phyloP scores from a whole-genome alignment of 2,888 invertebrate species.

The Drosophila nr. perissopoda region DNA sequence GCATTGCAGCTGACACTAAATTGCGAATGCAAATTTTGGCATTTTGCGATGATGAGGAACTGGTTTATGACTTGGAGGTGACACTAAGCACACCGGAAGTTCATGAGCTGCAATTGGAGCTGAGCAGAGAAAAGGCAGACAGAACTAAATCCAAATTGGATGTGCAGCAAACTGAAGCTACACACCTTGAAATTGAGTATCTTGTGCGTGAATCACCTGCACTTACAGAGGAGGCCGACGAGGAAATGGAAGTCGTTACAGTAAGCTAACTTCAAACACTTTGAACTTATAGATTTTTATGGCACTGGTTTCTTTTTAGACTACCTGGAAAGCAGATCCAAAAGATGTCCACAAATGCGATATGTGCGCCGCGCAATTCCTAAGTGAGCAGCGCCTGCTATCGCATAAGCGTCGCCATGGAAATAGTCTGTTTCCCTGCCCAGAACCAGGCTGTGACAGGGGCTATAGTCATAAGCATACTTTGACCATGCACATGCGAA shows the following conservation, averaged over 20 bases:
- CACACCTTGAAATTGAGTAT: neutral
- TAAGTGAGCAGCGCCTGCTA: conserved; percentile 52
- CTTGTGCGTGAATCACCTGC: neutral
- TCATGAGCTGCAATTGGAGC: neutral
- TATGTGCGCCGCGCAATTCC: conserved; percentile 59
- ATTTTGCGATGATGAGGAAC: conserved; percentile 20
- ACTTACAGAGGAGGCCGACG: neutral
- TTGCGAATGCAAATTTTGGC: conserved; percentile 49
- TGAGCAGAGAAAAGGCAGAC: neutral
- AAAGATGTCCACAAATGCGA: conserved; percentile 59
- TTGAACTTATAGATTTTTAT: neutral
- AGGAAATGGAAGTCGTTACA: conserved; percentile 1
- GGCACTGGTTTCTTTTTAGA: neutral
- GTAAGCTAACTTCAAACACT: conserved; percentile 3
- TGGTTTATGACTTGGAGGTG: conserved; percentile 12
- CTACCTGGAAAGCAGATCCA: neutral
- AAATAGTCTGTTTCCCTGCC: conserved; percentile 66
- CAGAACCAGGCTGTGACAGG: conserved; percentile 60
- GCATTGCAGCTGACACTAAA: conserved; percentile 44
- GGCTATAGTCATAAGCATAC: conserved; percentile 76
- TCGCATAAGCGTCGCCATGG: conserved; percentile 75
- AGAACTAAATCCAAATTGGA: neutral
- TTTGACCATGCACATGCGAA: conserved; percentile 73
- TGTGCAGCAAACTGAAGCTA: neutral
- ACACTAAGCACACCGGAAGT: neutral